phyloP scores from a whole-genome alignment of 2,797 vertebrate species.

The Eupleurogrammus muticus region DNA sequence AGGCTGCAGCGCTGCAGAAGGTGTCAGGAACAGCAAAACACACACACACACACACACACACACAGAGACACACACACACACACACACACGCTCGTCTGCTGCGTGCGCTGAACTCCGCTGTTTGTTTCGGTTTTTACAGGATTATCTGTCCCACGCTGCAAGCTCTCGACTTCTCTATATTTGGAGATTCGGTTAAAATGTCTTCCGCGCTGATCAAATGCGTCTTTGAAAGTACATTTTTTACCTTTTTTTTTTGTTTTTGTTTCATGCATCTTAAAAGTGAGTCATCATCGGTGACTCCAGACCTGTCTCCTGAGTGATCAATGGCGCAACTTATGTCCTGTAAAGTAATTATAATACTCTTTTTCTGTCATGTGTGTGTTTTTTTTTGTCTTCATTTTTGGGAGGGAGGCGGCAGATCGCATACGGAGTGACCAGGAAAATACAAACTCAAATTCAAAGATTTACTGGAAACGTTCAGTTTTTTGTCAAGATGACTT shows the following conservation, averaged over 20 bases:
- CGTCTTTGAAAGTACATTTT: constrained; percentile 59
- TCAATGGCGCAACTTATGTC: constrained; percentile 59
- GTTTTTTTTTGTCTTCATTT: constrained; percentile 32
- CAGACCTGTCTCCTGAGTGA: constrained; percentile 50
- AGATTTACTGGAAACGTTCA: not conserved
- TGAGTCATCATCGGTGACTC: constrained; percentile 40
- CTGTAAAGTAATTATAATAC: constrained; percentile 41
- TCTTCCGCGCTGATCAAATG: constrained; percentile 59
- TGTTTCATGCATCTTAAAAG: constrained; percentile 59
- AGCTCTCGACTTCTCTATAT: constrained; percentile 52
- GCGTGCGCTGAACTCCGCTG: constrained; percentile 53
- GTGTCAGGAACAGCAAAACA: constrained; percentile 61
- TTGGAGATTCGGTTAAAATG: constrained; percentile 64
- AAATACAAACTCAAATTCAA: constrained; percentile 6
- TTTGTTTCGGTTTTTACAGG: constrained; percentile 50
- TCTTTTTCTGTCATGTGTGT: constrained; percentile 21
- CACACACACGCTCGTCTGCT: constrained; percentile 31
- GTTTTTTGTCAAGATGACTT: not conserved
- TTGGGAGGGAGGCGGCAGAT: constrained; percentile 19
- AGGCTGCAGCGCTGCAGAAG: constrained; percentile 52
- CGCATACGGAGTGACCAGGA: constrained; percentile 4
- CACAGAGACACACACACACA: constrained; percentile 8
- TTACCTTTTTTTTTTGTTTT: constrained; percentile 27
- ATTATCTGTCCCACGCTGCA: constrained; percentile 53
- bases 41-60: constrained; percentile 16